Percentiles rank a stretch among this genome's conserved stretches.
Conservation (phyloP, 2,797 vertebrate species). For the Urocyon cinereoargenteus region DNA sequence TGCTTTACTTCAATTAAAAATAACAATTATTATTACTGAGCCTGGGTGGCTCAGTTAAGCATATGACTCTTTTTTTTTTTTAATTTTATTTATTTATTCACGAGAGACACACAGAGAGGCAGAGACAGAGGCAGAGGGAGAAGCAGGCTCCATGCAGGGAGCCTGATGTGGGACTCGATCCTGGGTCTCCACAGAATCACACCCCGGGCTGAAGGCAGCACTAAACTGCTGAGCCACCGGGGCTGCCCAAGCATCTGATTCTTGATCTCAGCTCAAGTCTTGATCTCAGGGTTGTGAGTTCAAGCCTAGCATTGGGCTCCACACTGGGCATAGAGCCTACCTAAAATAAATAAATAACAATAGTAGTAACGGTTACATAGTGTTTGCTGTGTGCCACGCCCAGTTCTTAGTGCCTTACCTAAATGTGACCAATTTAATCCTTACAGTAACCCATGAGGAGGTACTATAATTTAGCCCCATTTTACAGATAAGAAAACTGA, state of each 20-base stretch:
- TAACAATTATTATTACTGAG: not conserved
- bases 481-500: conserved; percentile 48
- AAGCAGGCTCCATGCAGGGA: no score
- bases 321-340: no score
- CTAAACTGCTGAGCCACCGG: no score
- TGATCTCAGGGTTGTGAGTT: not conserved
- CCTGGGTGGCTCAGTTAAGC: not conserved
- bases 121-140: no score
- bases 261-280: not conserved
- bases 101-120: no score
- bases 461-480: not conserved
- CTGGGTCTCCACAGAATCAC: no score
- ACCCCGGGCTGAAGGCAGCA: no score
- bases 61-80: no score
- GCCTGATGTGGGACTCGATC: no score
- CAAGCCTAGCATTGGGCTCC: not conserved
- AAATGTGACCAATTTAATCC: not conserved
- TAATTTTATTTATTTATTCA: no score
- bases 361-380: not conserved
- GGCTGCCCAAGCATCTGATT: no score
- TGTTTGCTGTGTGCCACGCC: not conserved
- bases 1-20: conserved; percentile 49
- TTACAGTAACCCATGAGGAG: not conserved
- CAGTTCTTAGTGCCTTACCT: not conserved
- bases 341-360: not conserved